These are phyloP conservation scores for Archaeoteleia sp. DNA, from an alignment of 2,888 invertebrate species.

Conservation along the genomic window DNA sequence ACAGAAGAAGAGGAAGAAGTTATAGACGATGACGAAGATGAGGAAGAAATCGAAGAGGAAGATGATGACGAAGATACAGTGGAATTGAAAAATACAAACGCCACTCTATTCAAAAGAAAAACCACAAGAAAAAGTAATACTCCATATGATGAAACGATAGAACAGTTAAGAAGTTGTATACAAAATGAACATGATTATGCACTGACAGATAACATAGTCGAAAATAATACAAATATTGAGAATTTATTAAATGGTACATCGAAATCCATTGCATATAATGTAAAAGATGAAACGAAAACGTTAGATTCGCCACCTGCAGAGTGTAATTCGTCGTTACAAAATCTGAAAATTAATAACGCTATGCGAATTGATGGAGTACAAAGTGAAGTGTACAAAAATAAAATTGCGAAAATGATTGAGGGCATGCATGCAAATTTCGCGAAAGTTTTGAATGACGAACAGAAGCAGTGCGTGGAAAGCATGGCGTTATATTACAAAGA, in stretches of 20 bases:
- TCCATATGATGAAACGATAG: background rate
- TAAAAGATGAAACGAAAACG: background rate
- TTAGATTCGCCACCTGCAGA: background rate
- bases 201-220: conserved; percentile 35
- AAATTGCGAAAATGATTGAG: conserved; percentile 10
- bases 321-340: background rate
- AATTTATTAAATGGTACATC: conserved; percentile 35
- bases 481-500: conserved; percentile 40
- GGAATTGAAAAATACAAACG: too few relatives aligned
- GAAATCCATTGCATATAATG: background rate
- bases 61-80: too few relatives aligned
- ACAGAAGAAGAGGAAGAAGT: background rate
- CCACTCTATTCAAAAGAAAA: too few relatives aligned
- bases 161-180: conserved; percentile 27
- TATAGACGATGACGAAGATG: background rate
- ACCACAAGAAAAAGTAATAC: conserved; percentile 5
- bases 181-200: conserved; percentile 48
- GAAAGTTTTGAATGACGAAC: conserved; percentile 4
- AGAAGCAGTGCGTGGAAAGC: conserved; percentile 28
- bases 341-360: conserved; percentile 6
- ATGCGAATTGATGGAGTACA: conserved; percentile 18
- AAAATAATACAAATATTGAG: conserved; percentile 46
- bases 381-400: conserved; percentile 24
- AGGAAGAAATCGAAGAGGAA: background rate
- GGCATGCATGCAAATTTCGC: conserved; percentile 10